Evolutionary conservation across 2,113 vertebrate genomes (phyloP).

Genomic region (Aegithalos caudatus): DNA sequence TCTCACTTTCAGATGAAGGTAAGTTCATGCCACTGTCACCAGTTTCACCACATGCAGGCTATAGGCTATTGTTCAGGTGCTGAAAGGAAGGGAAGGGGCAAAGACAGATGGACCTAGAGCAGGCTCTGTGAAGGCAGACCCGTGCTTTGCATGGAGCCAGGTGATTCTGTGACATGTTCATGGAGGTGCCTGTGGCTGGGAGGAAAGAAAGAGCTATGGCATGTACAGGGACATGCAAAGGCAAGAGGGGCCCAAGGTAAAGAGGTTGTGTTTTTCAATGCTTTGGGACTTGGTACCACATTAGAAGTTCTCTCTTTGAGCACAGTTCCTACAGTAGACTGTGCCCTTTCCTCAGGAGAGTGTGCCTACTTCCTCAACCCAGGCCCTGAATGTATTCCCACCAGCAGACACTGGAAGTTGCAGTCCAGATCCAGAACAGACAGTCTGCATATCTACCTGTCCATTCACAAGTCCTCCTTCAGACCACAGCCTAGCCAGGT

Average conservation of each 20-base stretch:
- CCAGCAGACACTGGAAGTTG: not conserved
- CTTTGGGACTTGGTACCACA: not conserved
- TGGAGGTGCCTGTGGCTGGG: not conserved
- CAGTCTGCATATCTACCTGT: not conserved
- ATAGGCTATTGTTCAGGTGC: not conserved
- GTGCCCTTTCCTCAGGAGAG: not conserved
- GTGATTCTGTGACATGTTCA: not conserved
- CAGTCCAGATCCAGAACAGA: not conserved
- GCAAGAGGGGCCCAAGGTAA: not conserved
- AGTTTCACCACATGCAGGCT: not conserved
- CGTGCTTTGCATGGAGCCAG: not conserved
- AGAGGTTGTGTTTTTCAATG: not conserved
- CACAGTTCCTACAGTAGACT: not conserved
- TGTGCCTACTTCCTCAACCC: not conserved
- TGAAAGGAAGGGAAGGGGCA: not conserved
- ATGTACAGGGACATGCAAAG: not conserved
- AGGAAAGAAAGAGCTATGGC: not conserved
- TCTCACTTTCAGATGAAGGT: conserved; percentile 76
- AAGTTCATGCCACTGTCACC: not conserved
- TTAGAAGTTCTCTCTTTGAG: not conserved
- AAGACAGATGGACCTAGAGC: not conserved
- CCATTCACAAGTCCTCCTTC: not conserved
- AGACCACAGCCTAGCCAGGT: not conserved
- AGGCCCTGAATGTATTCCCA: not conserved
- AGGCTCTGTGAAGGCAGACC: not conserved